A percentile compares a stretch with the other conserved stretches of the same genome.
phyloP scores from a whole-genome alignment of 1,140 invertebrate species.

The Heliothis subflexa region DNA sequence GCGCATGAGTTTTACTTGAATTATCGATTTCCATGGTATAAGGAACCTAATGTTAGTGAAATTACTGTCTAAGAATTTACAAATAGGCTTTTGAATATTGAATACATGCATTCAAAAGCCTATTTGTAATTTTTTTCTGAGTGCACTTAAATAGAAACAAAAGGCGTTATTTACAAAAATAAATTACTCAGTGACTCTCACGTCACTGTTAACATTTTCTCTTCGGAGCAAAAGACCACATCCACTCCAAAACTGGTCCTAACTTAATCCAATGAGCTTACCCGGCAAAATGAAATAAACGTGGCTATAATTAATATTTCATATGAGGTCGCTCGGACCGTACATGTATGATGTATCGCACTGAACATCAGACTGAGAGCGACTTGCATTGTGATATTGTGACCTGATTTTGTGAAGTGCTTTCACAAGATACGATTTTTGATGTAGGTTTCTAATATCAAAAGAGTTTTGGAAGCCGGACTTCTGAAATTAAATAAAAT shows the following conservation, averaged over 20 bases:
- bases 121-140: too few species aligned
- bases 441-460: not conserved
- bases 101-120: too few species aligned
- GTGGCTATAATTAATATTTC: conserved; percentile 43
- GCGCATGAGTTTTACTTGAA: too few species aligned
- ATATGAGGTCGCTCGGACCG: conserved; percentile 32
- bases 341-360: conserved; percentile 43
- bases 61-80: too few species aligned
- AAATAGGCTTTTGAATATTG: too few species aligned
- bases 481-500: too few species aligned
- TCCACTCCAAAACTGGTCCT: conserved; percentile 2
- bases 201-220: conserved; percentile 4
- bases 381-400: conserved; percentile 46
- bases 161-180: not conserved
- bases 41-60: too few species aligned
- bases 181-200: not conserved
- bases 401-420: conserved; percentile 25
- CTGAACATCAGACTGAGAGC: conserved; percentile 37
- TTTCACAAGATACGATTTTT: conserved; percentile 12
- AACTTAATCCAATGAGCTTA: conserved; percentile 21
- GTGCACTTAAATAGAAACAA: too few species aligned
- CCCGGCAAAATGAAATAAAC: conserved; percentile 25
- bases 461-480: too few species aligned
- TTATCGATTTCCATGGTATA: too few species aligned
- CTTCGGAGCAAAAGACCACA: conserved; percentile 17